A percentile compares a stretch with the other conserved stretches of the same genome.
phyloP scores from a whole-genome alignment of 1,140 invertebrate species.

The Oryzaephilus surinamensis region DNA sequence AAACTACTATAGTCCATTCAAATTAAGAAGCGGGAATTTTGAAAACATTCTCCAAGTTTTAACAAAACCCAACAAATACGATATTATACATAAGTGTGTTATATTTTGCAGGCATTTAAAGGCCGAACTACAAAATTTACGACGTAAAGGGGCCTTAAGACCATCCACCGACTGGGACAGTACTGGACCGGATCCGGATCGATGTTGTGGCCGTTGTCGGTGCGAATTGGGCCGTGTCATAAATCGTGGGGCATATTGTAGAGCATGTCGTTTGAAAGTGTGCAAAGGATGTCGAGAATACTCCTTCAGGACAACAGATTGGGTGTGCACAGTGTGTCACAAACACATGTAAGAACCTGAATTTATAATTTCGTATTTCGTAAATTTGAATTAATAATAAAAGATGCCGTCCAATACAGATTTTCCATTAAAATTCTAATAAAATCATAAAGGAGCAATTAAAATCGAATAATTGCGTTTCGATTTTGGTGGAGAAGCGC shows the following conservation, averaged over 20 bases:
- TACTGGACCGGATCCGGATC: constrained; percentile 38
- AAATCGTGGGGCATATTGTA: constrained; percentile 61
- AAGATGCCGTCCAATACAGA: too few species aligned
- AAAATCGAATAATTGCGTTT: too few species aligned
- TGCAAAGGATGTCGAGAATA: constrained; percentile 64
- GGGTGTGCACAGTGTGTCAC: constrained; percentile 64
- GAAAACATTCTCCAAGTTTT: too few species aligned
- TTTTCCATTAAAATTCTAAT: too few species aligned
- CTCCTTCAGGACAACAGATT: constrained; percentile 47
- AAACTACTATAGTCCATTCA: too few species aligned
- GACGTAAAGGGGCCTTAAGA: constrained; percentile 45
- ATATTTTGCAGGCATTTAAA: constrained; percentile 48
- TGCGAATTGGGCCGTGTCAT: constrained; percentile 60
- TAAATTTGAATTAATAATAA: too few species aligned
- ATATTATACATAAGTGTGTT: too few species aligned
- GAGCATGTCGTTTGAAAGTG: constrained; percentile 55
- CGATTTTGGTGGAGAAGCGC: too few species aligned
- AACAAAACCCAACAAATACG: too few species aligned
- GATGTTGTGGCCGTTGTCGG: constrained; percentile 57
- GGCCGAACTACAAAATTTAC: constrained; percentile 48
- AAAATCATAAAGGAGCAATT: too few species aligned
- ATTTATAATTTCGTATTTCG: not conserved
- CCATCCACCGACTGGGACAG: constrained; percentile 34
- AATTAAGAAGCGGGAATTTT: too few species aligned
- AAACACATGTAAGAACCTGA: constrained; percentile 61